Percentiles rank a stretch among this genome's conserved stretches.
Evolutionary conservation across 2,888 invertebrate genomes (phyloP).

Genomic region (Tipula vernalis): DNA sequence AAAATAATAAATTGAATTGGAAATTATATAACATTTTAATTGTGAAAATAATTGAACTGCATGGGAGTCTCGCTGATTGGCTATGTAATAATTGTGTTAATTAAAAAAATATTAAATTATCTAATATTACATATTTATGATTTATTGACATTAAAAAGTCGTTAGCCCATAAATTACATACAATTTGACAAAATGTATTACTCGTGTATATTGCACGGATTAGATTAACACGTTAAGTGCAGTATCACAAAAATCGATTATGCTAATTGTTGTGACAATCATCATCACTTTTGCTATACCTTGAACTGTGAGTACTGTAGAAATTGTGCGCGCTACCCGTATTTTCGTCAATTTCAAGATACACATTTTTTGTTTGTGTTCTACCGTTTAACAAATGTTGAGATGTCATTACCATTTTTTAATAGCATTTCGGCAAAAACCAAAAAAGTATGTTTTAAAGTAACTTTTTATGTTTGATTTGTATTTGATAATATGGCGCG

Average conservation of each 20-base stretch:
- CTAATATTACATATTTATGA: no score
- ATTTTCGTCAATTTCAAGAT: not conserved
- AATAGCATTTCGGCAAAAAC: not conserved
- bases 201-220: no score
- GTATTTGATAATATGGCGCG: not conserved
- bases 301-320: no score
- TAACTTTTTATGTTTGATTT: not conserved
- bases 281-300: no score
- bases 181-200: no score
- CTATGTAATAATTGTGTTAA: not conserved
- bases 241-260: no score
- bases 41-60: not conserved
- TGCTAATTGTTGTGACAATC: no score
- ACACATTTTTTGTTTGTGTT: not conserved
- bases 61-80: no score
- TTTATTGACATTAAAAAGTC: no score
- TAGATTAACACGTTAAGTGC: no score
- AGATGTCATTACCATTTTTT: not conserved
- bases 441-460: not conserved
- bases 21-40: not conserved
- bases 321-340: not conserved
- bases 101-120: not conserved
- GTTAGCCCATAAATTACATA: no score
- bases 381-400: not conserved
- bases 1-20: not conserved